Percentiles rank a stretch among this genome's conserved stretches.
Evolutionary conservation across 37 sponge, comb jelly and placozoan genomes (phyloP).

Genomic region (Eunapius fragilis): DNA sequence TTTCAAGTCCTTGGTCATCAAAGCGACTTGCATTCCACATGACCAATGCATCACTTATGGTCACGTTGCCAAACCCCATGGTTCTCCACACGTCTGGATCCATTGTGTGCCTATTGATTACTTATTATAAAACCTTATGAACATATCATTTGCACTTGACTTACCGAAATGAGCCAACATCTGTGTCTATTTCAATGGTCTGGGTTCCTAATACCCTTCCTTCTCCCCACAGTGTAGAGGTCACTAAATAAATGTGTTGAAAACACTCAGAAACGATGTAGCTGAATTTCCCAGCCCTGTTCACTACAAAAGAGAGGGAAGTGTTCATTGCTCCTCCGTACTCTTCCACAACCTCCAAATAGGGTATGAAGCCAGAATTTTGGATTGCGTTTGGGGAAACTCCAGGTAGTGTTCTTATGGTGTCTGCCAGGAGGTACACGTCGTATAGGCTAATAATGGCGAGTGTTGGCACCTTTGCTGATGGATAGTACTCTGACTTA

Average conservation of each 20-base stretch:
- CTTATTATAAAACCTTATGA: too few species aligned
- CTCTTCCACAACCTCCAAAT: conserved; percentile 50
- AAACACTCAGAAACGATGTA: conserved; percentile 36
- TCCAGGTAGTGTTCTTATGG: neutral
- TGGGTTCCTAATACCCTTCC: neutral
- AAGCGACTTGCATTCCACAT: neutral
- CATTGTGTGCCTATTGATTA: neutral
- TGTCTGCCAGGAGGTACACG: conserved; percentile 56
- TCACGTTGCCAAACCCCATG: neutral
- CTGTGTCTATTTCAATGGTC: neutral
- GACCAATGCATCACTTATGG: neutral
- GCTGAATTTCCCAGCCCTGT: conserved; percentile 15
- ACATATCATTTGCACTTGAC: neutral
- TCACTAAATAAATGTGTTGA: conserved; percentile 69
- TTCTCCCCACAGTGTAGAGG: conserved; percentile 60
- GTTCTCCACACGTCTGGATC: neutral
- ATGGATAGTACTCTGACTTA: conserved; percentile 41
- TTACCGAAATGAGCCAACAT: neutral
- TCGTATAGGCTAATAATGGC: conserved; percentile 69
- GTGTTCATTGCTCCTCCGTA: conserved; percentile 90
- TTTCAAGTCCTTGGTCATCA: neutral
- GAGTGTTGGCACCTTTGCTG: conserved; percentile 36
- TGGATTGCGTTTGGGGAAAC: neutral
- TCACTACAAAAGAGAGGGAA: conserved; percentile 24
- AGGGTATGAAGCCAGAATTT: neutral